A percentile compares a stretch with the other conserved stretches of the same genome.
Conservation (phyloP, 1,140 invertebrate species). For the Camponotus vicinus region DNA sequence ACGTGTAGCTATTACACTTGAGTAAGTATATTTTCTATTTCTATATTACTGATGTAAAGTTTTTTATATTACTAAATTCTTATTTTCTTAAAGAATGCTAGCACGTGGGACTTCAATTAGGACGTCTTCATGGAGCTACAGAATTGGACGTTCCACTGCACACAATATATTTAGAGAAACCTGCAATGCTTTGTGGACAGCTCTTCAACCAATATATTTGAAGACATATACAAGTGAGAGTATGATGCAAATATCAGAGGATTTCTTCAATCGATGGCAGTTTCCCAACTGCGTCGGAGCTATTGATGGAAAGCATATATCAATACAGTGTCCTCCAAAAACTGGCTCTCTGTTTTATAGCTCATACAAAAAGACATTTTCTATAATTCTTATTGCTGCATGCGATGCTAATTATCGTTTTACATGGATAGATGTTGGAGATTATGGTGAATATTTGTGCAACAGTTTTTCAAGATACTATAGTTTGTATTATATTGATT, state of each 20-base stretch:
- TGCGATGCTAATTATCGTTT: constrained; percentile 11
- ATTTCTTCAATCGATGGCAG: not conserved
- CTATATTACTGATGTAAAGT: constrained; percentile 7
- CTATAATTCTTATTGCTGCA: not conserved
- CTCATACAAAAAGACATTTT: too few relatives aligned
- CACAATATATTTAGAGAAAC: not conserved
- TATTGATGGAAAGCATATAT: not conserved
- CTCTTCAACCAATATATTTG: not conserved
- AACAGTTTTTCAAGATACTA: not conserved
- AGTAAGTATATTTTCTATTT: constrained; percentile 11
- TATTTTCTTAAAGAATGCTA: constrained; percentile 7
- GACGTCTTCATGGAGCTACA: not conserved
- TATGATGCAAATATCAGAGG: not conserved
- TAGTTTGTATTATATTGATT: not conserved
- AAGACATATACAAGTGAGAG: not conserved
- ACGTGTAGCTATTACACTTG: not conserved
- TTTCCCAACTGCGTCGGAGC: constrained; percentile 21
- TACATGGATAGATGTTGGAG: not conserved
- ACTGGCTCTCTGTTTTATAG: not conserved
- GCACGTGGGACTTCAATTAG: not conserved
- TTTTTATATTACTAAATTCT: not conserved
- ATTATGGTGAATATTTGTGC: not conserved
- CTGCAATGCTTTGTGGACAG: not conserved
- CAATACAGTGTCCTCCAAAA: constrained; percentile 10
- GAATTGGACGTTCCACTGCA: constrained; percentile 18